Conservation (phyloP, 2,113 vertebrate species). For the Gasterosteus aculeatus region DNA sequence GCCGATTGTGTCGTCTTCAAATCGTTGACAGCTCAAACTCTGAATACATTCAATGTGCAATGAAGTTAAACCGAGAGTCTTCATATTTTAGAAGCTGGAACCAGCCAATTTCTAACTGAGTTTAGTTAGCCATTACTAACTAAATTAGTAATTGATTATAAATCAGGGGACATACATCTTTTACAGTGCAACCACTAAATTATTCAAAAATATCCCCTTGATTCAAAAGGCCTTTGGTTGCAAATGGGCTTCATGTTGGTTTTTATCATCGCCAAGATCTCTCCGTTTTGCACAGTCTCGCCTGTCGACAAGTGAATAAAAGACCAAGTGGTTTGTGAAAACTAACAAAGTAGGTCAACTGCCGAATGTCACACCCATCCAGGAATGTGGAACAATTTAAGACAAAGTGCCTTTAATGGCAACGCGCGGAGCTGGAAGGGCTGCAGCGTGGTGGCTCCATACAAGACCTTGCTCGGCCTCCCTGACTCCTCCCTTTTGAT, state of each 20-base stretch:
- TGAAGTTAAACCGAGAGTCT: not conserved
- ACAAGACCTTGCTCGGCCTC: not conserved
- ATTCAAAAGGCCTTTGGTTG: not conserved
- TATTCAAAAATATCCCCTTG: not conserved
- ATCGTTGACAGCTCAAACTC: not conserved
- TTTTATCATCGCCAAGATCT: not conserved
- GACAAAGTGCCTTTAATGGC: not conserved
- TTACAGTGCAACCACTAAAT: not conserved
- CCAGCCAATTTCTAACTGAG: not conserved
- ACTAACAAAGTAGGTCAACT: too few species aligned
- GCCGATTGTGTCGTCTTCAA: not conserved
- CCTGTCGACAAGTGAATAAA: not conserved
- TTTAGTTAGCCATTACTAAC: too few species aligned
- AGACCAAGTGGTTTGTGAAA: not conserved
- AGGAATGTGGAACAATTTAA: not conserved
- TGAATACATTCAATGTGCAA: not conserved
- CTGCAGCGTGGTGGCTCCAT: not conserved
- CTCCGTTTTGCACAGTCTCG: not conserved
- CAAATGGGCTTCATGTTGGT: not conserved
- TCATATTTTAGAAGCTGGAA: not conserved
- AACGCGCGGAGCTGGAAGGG: too few species aligned
- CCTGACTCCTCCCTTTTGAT: not conserved
- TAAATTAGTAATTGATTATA: not conserved
- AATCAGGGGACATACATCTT: not conserved
- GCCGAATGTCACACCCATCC: not conserved